A percentile compares a stretch with the other conserved stretches of the same genome.
These are phyloP conservation scores for Desmodus rotundus DNA, from an alignment of 2,113 vertebrate genomes.

Conservation along the genomic window DNA sequence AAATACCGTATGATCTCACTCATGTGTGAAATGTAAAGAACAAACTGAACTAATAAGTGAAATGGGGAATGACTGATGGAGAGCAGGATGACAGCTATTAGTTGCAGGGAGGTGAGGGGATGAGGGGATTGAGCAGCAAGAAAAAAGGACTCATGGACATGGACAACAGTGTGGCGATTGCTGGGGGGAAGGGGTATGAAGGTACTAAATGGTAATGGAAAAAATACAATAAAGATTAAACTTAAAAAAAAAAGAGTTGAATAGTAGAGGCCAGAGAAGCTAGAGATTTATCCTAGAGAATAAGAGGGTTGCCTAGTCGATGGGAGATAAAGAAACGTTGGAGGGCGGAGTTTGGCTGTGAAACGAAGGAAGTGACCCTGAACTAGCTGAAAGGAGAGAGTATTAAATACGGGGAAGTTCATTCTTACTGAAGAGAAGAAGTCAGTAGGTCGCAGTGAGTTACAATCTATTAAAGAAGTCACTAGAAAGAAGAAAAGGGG, in stretches of 20 bases:
- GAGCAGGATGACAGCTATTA: too few species aligned
- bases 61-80: too few species aligned
- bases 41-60: too few species aligned
- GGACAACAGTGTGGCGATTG: too few species aligned
- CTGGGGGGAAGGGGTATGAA: too few species aligned
- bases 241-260: fast-evolving
- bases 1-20: too few species aligned
- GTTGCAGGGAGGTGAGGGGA: too few species aligned
- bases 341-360: background rate
- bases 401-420: background rate
- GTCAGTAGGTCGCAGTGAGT: background rate
- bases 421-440: background rate
- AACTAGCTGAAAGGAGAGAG: background rate
- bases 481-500: background rate
- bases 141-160: too few species aligned
- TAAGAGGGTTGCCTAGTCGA: too few species aligned
- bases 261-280: background rate
- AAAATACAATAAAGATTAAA: background rate
- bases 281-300: background rate
- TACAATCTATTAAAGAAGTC: background rate
- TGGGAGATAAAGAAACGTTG: background rate
- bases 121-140: too few species aligned
- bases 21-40: too few species aligned
- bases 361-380: background rate
- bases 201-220: too few species aligned